Base-by-base conservation (phyloP, 2,113 vertebrate species). In the Pangasianodon gigas region DNA sequence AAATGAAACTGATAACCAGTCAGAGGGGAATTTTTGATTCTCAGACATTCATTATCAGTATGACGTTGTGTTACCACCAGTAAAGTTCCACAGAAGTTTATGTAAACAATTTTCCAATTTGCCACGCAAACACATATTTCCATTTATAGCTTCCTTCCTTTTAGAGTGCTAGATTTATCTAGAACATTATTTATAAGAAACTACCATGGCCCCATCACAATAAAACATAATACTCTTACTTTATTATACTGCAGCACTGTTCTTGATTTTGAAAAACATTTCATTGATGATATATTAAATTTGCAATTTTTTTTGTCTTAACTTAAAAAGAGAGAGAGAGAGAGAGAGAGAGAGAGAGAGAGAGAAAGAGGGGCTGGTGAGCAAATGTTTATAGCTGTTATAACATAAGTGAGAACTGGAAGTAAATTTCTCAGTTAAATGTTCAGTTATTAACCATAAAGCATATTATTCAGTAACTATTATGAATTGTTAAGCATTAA, bases 21-120 rank as follows among this genome's bases (percentile, higher is more conserved):
- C 21, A 79, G 44, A 79, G 75, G 44, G 75, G 75, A 79, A 48
- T 79, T 79, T 79, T 79, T 79, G 19, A 44, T 79, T 26, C 24
- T 79, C 1, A 13, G 21, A 48, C 1, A 46, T 77, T 77, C 24
- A 5, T 77, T 48, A 77, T 13, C 1, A 10, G 24, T 41, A 74
- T 74, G 2, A 74, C 18, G 18, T 79, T 74, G 37, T 21, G 37
- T 74, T 9, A 9, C 37, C 7, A 10, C 6, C 37, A 21, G 44
- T 10, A 79, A 79, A 26, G 3, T 48, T 48, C 21, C 75, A 10
- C 44, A 26, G 71, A 75, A 75, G 18, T 29, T 44, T 21, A 75
- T 0, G 37, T 37, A 21, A 75, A 24, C 9, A 41, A 65, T 56
- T 56, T 56, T 65, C 24, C 60, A 67, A 4, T 37, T 37, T 37